Evolutionary conservation across 2,797 vertebrate genomes (phyloP).

Genomic region (Ibycter americanus): DNA sequence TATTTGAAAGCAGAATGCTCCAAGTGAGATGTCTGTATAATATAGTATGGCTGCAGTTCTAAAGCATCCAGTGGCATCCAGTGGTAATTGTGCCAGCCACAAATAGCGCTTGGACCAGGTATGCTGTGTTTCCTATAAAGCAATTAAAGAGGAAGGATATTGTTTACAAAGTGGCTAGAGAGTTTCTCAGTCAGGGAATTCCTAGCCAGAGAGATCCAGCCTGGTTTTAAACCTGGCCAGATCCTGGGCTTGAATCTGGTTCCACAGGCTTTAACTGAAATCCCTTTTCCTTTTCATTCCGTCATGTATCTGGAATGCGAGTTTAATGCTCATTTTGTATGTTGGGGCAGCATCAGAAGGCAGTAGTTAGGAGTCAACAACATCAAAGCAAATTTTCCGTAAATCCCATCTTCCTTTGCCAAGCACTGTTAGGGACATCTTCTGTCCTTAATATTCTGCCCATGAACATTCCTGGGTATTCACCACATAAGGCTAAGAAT

Average conservation of each 20-base stretch:
- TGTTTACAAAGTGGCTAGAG: neutral
- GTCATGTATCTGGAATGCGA: constrained; percentile 25
- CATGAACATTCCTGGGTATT: constrained; percentile 58
- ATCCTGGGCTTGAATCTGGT: neutral
- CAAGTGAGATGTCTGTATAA: neutral
- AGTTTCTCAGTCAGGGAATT: neutral
- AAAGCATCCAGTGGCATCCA: neutral
- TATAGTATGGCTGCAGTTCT: neutral
- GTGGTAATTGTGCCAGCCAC: neutral
- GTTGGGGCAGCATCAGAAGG: constrained; percentile 7
- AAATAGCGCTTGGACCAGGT: neutral
- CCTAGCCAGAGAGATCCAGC: neutral
- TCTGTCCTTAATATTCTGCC: constrained; percentile 55
- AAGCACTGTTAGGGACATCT: constrained; percentile 45
- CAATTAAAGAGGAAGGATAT: neutral
- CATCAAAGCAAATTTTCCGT: constrained; percentile 49
- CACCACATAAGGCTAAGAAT: constrained; percentile 60
- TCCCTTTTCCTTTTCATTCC: neutral
- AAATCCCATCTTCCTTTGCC: constrained; percentile 34
- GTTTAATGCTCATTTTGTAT: constrained; percentile 6
- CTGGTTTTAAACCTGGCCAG: neutral
- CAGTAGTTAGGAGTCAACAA: constrained; percentile 30
- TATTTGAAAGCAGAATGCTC: neutral
- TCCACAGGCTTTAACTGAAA: neutral
- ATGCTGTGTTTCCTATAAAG: neutral